Conservation (phyloP, 2,113 vertebrate genomes). For the Phyllostomus hastatus region DNA sequence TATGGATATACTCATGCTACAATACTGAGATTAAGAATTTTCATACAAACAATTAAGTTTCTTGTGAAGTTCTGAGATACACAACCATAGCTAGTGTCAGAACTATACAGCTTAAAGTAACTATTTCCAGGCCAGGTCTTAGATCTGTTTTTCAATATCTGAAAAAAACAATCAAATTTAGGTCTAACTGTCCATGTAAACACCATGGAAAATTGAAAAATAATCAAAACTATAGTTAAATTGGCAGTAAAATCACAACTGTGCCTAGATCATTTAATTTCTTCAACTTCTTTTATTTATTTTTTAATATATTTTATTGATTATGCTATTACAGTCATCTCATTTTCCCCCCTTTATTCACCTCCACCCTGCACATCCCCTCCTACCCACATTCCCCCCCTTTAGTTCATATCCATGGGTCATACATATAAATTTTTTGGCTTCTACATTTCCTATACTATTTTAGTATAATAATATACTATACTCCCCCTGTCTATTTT, state of each 20-base stretch:
- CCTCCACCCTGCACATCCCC: no score
- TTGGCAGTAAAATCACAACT: not conserved
- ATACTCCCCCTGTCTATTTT: no score
- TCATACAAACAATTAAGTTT: not conserved
- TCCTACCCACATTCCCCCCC: no score
- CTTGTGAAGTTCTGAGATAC: not conserved
- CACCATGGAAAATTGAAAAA: not conserved
- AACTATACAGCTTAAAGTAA: not conserved
- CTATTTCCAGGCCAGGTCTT: not conserved
- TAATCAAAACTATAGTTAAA: not conserved
- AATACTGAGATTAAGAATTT: not conserved
- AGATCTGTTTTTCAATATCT: not conserved
- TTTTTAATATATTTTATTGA: no score
- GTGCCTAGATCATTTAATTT: not conserved
- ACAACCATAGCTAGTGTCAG: not conserved
- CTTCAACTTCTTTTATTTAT: not conserved
- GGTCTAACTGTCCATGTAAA: not conserved
- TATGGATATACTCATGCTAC: not conserved
- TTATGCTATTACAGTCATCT: no score
- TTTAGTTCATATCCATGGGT: no score
- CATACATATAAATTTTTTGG: no score
- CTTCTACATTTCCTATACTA: no score
- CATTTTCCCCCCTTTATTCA: no score
- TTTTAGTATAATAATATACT: no score
- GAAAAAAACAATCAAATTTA: not conserved